A percentile compares a stretch with the other conserved stretches of the same genome.
These are phyloP conservation scores for Amazona vittata DNA, from an alignment of 2,113 vertebrate genomes.

Conservation along the genomic window DNA sequence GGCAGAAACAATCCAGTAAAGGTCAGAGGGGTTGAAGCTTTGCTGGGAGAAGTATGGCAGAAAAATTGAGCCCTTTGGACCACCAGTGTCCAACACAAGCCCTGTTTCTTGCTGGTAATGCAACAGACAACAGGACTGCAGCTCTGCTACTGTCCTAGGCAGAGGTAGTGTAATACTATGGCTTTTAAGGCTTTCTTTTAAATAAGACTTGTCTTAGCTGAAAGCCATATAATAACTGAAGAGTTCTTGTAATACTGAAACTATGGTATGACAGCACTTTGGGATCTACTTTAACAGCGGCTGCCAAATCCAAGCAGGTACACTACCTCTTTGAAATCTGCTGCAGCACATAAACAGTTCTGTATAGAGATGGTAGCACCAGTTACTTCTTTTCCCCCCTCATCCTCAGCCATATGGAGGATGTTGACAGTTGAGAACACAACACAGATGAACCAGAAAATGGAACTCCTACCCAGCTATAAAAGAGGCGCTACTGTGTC, in stretches of 20 bases:
- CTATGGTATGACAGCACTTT: not conserved
- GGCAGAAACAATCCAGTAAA: not conserved
- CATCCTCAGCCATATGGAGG: not conserved
- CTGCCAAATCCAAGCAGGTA: not conserved
- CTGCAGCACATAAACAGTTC: not conserved
- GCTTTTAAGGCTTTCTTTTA: not conserved
- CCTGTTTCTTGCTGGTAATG: not conserved
- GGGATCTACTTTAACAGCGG: not conserved
- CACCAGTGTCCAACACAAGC: not conserved
- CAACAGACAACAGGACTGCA: not conserved
- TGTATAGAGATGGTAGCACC: not conserved
- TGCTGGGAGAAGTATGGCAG: not conserved
- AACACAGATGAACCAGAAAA: not conserved
- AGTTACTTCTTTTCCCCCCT: not conserved
- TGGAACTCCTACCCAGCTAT: not conserved
- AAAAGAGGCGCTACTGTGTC: not conserved
- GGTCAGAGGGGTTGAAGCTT: not conserved
- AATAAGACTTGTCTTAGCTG: not conserved
- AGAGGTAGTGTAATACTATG: not conserved
- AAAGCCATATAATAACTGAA: not conserved
- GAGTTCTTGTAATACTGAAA: not conserved
- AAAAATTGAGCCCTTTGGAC: not conserved
- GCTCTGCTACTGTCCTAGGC: not conserved
- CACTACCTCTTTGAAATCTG: not conserved
- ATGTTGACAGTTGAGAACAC: not conserved